These are phyloP conservation scores for Euwallacea similis DNA, from an alignment of 1,140 invertebrate genomes.

Conservation along the genomic window DNA sequence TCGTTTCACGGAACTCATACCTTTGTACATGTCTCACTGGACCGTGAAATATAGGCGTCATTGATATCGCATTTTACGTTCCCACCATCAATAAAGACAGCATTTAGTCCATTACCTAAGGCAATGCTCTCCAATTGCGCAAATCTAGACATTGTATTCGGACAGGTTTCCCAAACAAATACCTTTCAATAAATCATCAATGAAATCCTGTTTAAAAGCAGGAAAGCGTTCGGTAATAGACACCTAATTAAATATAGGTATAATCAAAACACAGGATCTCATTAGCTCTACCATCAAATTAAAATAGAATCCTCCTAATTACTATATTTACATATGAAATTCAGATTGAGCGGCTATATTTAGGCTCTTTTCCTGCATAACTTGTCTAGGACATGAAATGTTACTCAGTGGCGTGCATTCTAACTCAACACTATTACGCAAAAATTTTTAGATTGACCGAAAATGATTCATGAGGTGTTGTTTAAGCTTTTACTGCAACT, in stretches of 20 bases:
- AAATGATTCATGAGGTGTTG: no score
- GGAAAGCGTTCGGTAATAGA: slow-evolving; percentile 13
- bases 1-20: neutral
- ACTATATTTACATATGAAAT: slow-evolving; percentile 31
- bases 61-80: neutral
- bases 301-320: slow-evolving; percentile 31
- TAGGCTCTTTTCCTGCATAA: slow-evolving; percentile 17
- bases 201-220: slow-evolving; percentile 1
- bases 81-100: neutral
- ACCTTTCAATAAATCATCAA: neutral
- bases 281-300: slow-evolving; percentile 25
- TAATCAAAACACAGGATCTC: slow-evolving; percentile 30
- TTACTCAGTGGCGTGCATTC: slow-evolving; percentile 8
- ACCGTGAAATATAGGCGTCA: no score
- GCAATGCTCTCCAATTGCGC: neutral
- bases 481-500: no score
- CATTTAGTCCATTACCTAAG: no score
- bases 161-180: neutral
- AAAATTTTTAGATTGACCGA: no score
- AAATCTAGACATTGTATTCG: neutral
- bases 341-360: slow-evolving; percentile 23
- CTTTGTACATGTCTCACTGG: neutral
- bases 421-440: no score
- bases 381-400: slow-evolving; percentile 20
- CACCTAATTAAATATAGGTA: slow-evolving; percentile 23